Conservation (phyloP, 2,888 invertebrate species). For the Lasioglossum malachurum region DNA sequence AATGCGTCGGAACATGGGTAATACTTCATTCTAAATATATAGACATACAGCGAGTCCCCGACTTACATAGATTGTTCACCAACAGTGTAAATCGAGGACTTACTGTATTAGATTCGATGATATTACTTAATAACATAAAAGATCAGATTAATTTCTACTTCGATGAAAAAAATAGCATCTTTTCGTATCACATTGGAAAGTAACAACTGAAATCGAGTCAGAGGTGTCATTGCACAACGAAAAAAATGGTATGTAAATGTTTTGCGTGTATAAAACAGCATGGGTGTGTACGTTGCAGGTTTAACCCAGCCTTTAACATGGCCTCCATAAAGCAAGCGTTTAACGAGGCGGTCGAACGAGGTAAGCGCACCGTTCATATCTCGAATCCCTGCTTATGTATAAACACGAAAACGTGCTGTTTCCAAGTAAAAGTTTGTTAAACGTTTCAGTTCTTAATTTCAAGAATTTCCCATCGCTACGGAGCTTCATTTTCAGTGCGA, state of each 20-base stretch:
- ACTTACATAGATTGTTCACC: too few species aligned
- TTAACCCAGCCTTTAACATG: slow-evolving; percentile 97
- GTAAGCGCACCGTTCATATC: slow-evolving; percentile 86
- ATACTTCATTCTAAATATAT: slow-evolving; percentile 74
- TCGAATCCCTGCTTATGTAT: slow-evolving; percentile 26
- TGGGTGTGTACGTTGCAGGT: slow-evolving; percentile 88
- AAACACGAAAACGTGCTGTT: background rate
- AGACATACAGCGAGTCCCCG: too few species aligned
- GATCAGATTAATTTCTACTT: background rate
- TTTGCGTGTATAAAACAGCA: slow-evolving; percentile 76
- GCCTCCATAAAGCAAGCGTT: slow-evolving; percentile 97
- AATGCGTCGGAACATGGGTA: slow-evolving; percentile 94
- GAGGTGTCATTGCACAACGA: slow-evolving; percentile 74
- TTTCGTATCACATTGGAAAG: background rate
- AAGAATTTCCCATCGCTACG: background rate
- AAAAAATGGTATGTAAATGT: slow-evolving; percentile 58
- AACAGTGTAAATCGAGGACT: too few species aligned
- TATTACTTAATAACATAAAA: too few species aligned
- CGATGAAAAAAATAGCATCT: background rate
- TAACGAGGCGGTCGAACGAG: slow-evolving; percentile 97
- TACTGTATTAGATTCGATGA: too few species aligned
- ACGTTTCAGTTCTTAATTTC: background rate
- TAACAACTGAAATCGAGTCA: slow-evolving; percentile 45
- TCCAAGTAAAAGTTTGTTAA: background rate
- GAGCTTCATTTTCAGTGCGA: slow-evolving; percentile 19